These are phyloP conservation scores for Chaenocephalus aceratus DNA, from an alignment of 2,113 vertebrate genomes.

Conservation along the genomic window DNA sequence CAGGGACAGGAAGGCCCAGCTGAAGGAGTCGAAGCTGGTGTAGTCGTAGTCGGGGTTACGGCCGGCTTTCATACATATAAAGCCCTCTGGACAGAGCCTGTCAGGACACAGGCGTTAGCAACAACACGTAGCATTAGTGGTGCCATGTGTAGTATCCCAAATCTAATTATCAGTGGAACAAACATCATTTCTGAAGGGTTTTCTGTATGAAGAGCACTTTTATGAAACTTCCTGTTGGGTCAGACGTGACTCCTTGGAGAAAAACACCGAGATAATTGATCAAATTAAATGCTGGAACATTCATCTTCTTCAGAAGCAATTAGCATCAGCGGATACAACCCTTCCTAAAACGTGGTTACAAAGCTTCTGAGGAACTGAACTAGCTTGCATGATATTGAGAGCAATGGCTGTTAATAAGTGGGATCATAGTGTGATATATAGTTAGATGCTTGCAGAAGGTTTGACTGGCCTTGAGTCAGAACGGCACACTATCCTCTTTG, in stretches of 20 bases:
- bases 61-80: slow-evolving; percentile 91
- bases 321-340: neutral
- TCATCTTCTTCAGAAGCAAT: neutral
- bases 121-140: neutral
- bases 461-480: neutral
- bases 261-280: neutral
- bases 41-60: slow-evolving; percentile 97
- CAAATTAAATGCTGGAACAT: neutral
- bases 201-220: neutral
- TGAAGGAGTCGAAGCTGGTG: slow-evolving; percentile 97
- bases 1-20: slow-evolving; percentile 98
- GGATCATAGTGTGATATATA: too few relatives aligned
- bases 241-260: neutral
- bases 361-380: neutral
- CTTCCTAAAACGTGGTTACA: neutral
- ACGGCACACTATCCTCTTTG: neutral
- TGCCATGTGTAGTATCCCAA: neutral
- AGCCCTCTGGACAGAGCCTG: slow-evolving; percentile 97
- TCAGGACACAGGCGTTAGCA: slow-evolving; percentile 41
- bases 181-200: too few relatives aligned
- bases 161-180: neutral
- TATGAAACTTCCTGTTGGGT: neutral
- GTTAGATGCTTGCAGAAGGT: neutral
- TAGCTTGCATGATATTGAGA: neutral
- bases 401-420: too few relatives aligned